Conservation (phyloP, 2,113 vertebrate species). For the Motacilla tschutschensis region DNA sequence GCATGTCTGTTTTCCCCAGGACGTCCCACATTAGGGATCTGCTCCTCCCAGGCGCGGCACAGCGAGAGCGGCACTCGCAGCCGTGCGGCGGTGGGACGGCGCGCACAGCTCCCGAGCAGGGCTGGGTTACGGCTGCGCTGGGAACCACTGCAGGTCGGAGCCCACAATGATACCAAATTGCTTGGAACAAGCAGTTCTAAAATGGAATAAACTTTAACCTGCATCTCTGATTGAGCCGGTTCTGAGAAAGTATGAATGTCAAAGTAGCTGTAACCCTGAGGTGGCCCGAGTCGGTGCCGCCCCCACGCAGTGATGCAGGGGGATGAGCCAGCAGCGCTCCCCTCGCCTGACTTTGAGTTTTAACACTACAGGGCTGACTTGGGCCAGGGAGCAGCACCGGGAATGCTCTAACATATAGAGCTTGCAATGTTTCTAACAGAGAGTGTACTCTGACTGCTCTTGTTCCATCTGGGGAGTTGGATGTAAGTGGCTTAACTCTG, state of each 20-base stretch:
- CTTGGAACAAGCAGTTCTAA: background rate
- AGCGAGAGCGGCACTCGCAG: rapidly evolving
- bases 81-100: rapidly evolving
- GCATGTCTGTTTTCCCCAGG: background rate
- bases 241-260: background rate
- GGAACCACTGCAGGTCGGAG: background rate
- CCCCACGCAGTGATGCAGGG: rapidly evolving
- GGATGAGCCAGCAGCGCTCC: background rate
- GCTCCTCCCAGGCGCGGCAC: background rate
- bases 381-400: background rate
- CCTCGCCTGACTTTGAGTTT: background rate
- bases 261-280: background rate
- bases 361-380: background rate
- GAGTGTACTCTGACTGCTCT: background rate
- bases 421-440: background rate
- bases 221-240: background rate
- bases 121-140: background rate
- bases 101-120: rapidly evolving
- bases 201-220: background rate
- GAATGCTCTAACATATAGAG: background rate
- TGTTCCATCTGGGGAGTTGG: background rate
- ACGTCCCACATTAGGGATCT: rapidly evolving
- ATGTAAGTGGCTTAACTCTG: background rate
- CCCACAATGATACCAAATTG: background rate
- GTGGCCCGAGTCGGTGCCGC: rapidly evolving